A percentile compares a stretch with the other conserved stretches of the same genome.
Evolutionary conservation across 2,888 invertebrate species (phyloP).

Genomic region (Chrysopilus asiliformis): DNA sequence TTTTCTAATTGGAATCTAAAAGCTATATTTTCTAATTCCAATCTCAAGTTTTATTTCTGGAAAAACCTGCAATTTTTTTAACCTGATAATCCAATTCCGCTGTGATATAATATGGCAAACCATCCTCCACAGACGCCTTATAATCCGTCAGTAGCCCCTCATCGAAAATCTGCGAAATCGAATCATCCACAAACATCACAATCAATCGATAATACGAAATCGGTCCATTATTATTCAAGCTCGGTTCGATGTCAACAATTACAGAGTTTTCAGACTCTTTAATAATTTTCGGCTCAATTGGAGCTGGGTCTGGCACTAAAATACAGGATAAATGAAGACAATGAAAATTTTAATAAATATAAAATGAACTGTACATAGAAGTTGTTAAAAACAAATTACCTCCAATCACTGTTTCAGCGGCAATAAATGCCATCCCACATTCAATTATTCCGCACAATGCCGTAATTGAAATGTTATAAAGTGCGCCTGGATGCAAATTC

Average conservation of each 20-base stretch:
- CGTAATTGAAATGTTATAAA: conserved; percentile 58
- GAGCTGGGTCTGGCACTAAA: conserved; percentile 50
- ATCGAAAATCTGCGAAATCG: conserved; percentile 49
- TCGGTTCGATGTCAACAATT: conserved; percentile 51
- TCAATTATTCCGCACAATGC: conserved; percentile 44
- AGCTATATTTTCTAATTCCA: no score
- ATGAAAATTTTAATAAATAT: conserved; percentile 1
- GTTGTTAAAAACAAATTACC: no score
- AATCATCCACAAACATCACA: conserved; percentile 50
- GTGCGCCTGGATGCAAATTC: conserved; percentile 58
- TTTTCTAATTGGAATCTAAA: no score
- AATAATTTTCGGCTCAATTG: conserved; percentile 50
- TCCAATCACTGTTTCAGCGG: conserved; percentile 58
- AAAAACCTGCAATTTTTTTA: no score
- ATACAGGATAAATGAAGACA: no score
- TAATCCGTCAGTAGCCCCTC: conserved; percentile 48
- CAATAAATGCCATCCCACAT: conserved; percentile 44
- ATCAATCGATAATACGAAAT: conserved; percentile 60
- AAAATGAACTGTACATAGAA: no score
- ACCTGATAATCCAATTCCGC: conserved; percentile 60
- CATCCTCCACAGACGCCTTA: conserved; percentile 50
- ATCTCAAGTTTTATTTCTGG: no score
- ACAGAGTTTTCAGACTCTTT: conserved; percentile 48
- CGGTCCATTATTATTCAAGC: conserved; percentile 65
- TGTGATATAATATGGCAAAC: conserved; percentile 66